These are phyloP conservation scores for Acipenser ruthenus DNA, from an alignment of 2,797 vertebrate species.

Conservation along the genomic window DNA sequence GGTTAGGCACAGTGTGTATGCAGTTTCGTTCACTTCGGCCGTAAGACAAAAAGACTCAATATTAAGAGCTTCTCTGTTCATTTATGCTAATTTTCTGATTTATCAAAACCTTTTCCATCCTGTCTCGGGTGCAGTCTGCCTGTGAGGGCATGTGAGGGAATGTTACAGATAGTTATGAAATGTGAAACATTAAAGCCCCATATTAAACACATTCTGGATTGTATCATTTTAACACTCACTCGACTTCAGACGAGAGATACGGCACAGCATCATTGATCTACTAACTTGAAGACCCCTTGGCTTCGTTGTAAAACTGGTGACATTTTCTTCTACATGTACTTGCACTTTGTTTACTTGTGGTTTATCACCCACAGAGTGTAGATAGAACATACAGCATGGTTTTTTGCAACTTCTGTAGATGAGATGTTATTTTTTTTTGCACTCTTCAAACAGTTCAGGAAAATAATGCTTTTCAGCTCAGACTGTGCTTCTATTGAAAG, in stretches of 20 bases:
- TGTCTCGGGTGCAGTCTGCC: constrained; percentile 30
- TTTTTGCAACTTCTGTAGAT: constrained; percentile 60
- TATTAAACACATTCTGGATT: too few relatives aligned
- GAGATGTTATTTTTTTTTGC: constrained; percentile 47
- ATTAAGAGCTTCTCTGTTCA: constrained; percentile 17
- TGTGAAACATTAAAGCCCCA: too few relatives aligned
- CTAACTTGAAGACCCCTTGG: constrained; percentile 56
- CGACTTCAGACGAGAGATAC: too few relatives aligned
- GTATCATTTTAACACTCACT: too few relatives aligned
- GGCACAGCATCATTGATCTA: constrained; percentile 26
- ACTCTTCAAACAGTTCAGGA: constrained; percentile 10
- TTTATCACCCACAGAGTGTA: constrained; percentile 65
- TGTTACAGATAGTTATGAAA: too few relatives aligned
- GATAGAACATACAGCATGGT: constrained; percentile 46
- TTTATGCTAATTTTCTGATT: constrained; percentile 28
- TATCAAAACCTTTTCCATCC: constrained; percentile 30
- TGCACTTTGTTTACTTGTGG: constrained; percentile 62
- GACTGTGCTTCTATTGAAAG: too few relatives aligned
- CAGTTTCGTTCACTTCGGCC: too few relatives aligned
- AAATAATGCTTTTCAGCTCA: too few relatives aligned
- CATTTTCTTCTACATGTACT: constrained; percentile 51
- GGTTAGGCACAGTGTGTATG: too few relatives aligned
- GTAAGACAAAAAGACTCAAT: too few relatives aligned
- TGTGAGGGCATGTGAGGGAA: constrained; percentile 27
- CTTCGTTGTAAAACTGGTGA: constrained; percentile 72